A percentile compares a stretch with the other conserved stretches of the same genome.
These are phyloP conservation scores for Ifrita kowaldi DNA, from an alignment of 2,113 vertebrate species.

Conservation along the genomic window DNA sequence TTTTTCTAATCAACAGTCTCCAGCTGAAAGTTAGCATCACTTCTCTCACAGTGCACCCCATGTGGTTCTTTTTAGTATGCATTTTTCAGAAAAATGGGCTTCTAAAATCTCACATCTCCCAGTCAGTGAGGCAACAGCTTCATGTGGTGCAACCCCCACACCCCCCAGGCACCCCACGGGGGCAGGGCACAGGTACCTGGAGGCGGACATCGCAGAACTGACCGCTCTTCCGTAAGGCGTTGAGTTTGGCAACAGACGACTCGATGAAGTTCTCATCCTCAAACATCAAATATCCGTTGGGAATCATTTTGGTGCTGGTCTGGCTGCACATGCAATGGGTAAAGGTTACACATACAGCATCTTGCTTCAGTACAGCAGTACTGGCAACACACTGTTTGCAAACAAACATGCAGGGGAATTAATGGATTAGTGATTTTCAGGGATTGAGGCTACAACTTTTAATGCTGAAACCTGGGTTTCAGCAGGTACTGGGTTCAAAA, in stretches of 20 bases:
- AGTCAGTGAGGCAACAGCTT: neutral
- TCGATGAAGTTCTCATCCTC: slow-evolving; percentile 98
- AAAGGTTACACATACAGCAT: neutral
- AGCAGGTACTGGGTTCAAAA: neutral
- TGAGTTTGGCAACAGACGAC: slow-evolving; percentile 98
- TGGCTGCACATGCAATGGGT: slow-evolving; percentile 5
- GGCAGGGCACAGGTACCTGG: slow-evolving; percentile 78
- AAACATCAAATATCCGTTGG: slow-evolving; percentile 97
- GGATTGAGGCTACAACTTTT: neutral
- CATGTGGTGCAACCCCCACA: neutral
- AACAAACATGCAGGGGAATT: neutral
- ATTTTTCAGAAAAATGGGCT: neutral
- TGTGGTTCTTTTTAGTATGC: neutral
- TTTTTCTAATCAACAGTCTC: neutral
- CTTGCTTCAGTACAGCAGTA: neutral
- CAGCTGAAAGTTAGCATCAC: neutral
- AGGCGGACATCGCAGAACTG: slow-evolving; percentile 98
- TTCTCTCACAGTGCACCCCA: neutral
- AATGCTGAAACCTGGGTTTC: too few species aligned
- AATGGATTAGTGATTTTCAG: neutral
- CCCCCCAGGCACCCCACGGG: rapidly evolving
- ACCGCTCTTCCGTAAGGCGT: slow-evolving; percentile 95
- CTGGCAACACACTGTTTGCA: neutral
- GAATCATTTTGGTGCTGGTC: slow-evolving; percentile 85
- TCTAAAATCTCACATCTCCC: neutral